Conservation (phyloP, 2,888 invertebrate genomes). For the Anoncus sp. region DNA sequence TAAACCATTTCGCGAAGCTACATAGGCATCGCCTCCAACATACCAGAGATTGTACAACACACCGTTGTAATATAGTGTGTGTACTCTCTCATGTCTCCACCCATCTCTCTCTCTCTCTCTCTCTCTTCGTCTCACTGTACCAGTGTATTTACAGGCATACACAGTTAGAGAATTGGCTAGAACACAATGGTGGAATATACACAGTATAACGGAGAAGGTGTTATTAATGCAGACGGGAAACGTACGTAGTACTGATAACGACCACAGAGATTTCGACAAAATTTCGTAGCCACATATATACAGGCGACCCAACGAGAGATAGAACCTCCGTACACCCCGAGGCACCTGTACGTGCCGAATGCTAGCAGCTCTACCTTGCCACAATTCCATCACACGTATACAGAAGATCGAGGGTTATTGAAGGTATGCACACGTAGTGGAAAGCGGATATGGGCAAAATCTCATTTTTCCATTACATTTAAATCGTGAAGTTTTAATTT, state of each 20-base stretch:
- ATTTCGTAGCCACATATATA: conserved; percentile 58
- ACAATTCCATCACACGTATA: conserved; percentile 2
- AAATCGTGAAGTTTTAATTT: no score
- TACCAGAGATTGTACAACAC: conserved; percentile 38
- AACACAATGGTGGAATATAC: conserved; percentile 8
- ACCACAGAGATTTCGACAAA: conserved; percentile 69
- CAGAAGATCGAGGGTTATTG: no score
- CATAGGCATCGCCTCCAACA: conserved; percentile 39
- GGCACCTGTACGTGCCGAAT: conserved; percentile 55
- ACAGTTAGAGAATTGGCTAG: conserved; percentile 2
- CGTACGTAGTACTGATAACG: conserved; percentile 73
- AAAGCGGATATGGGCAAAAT: no score
- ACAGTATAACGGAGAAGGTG: conserved; percentile 29
- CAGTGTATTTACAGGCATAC: conserved; percentile 24
- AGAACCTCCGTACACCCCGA: conserved; percentile 40
- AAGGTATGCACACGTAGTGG: no score
- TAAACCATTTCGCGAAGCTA: conserved; percentile 59
- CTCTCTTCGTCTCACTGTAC: conserved; percentile 12
- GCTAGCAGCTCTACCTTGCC: conserved; percentile 36
- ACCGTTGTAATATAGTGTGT: conserved; percentile 39
- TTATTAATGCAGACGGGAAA: conserved; percentile 76
- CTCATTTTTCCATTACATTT: no score
- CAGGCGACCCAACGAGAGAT: conserved; percentile 19
- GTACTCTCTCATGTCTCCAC: conserved; percentile 17
- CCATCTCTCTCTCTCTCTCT: conserved; percentile 5